A percentile compares a stretch with the other conserved stretches of the same genome.
Evolutionary conservation across 2,888 invertebrate species (phyloP).

Genomic region (Cheilosia scutellata): DNA sequence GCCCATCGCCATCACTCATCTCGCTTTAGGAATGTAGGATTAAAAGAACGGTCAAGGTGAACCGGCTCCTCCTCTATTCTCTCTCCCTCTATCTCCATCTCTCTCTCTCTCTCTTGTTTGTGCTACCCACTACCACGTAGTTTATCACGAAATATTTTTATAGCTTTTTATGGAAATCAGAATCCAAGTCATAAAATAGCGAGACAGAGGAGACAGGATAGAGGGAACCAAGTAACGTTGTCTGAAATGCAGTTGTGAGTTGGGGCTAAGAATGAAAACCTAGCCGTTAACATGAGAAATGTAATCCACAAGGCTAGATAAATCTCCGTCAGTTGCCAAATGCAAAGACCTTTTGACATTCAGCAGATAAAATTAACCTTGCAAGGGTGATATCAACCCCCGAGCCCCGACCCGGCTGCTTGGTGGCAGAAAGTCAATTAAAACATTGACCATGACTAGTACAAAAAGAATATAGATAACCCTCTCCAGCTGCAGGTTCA

Average conservation of each 20-base stretch:
- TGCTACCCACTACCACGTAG: not conserved
- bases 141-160: conserved; percentile 9
- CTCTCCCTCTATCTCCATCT: no score
- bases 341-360: conserved; percentile 41
- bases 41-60: conserved; percentile 30
- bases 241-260: not conserved
- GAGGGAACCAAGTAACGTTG: conserved; percentile 6
- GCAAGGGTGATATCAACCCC: not conserved
- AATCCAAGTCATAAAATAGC: conserved; percentile 12
- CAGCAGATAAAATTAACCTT: not conserved
- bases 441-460: conserved; percentile 34
- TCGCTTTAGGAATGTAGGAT: not conserved
- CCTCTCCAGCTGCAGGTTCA: not conserved
- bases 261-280: not conserved
- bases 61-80: not conserved
- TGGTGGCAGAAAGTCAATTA: conserved; percentile 38
- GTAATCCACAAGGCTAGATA: conserved; percentile 16
- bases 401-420: not conserved
- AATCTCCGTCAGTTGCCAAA: conserved; percentile 13
- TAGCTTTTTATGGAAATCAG: conserved; percentile 27
- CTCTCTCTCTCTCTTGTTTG: no score
- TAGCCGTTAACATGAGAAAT: conserved; percentile 8
- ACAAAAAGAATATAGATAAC: not conserved
- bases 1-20: not conserved
- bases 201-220: not conserved